Evolutionary conservation across 2,113 vertebrate genomes (phyloP).

Genomic region (Clarias magur): DNA sequence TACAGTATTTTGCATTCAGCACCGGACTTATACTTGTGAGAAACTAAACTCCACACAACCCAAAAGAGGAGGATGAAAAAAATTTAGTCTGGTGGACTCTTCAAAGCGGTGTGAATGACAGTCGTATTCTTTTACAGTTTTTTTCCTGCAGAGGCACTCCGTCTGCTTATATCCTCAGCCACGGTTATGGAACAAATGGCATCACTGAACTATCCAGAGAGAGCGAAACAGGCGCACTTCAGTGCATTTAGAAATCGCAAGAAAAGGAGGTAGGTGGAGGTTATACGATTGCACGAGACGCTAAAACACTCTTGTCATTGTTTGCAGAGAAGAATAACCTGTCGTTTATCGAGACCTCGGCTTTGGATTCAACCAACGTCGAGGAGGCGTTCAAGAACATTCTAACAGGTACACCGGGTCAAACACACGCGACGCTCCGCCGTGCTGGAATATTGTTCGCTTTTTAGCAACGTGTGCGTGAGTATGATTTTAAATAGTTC

Average conservation of each 20-base stretch:
- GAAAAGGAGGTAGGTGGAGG: not conserved
- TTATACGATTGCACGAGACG: not conserved
- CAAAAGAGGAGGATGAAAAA: not conserved
- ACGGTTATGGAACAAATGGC: not conserved
- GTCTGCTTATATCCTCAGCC: not conserved
- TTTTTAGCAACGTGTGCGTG: not conserved
- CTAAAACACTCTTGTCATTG: not conserved
- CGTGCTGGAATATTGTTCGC: not conserved
- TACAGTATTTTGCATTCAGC: not conserved
- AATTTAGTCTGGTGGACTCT: not conserved
- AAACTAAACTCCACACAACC: not conserved
- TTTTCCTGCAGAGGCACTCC: not conserved
- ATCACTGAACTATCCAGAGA: not conserved
- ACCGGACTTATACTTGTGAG: not conserved
- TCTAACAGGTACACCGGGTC: conserved; percentile 83
- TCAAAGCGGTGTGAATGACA: not conserved
- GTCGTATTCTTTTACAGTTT: not conserved
- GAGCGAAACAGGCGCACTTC: not conserved
- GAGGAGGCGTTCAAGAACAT: conserved; percentile 99
- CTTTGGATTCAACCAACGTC: conserved; percentile 97
- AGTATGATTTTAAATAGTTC: not conserved
- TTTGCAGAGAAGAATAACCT: conserved; percentile 93
- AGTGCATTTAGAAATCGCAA: not conserved
- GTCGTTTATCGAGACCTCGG: conserved; percentile 98
- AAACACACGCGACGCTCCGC: not conserved